phyloP scores from a whole-genome alignment of 2,888 invertebrate genomes.

The Hirtodrosophila cameraria region DNA sequence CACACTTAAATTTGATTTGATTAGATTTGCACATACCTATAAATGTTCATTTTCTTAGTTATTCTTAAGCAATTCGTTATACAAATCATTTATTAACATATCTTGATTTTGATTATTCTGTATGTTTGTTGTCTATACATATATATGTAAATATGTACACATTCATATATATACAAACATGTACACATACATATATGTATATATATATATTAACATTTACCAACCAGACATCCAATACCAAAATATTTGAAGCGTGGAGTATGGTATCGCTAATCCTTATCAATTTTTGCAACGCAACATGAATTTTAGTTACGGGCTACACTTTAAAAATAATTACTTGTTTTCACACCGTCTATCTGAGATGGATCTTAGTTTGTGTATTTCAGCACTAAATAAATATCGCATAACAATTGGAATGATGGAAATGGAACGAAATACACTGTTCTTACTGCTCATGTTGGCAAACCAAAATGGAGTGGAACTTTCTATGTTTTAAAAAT shows the following conservation, averaged over 20 bases:
- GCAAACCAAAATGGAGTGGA: too few relatives aligned
- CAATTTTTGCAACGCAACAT: constrained; percentile 7
- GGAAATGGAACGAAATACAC: constrained; percentile 13
- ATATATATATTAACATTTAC: constrained; percentile 7
- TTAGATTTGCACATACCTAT: too few relatives aligned
- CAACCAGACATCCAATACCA: constrained; percentile 23
- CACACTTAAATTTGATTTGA: too few relatives aligned
- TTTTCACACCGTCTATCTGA: constrained; percentile 20
- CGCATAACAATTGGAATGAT: constrained; percentile 27
- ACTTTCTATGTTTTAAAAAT: too few relatives aligned
- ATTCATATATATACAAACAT: constrained; percentile 1
- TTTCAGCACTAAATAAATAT: neutral
- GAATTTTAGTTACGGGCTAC: constrained; percentile 10
- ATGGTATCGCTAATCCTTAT: constrained; percentile 2
- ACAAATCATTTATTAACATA: too few relatives aligned
- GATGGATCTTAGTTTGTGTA: constrained; percentile 9
- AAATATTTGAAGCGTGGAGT: constrained; percentile 2
- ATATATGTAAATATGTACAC: too few relatives aligned
- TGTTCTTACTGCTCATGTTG: too few relatives aligned
- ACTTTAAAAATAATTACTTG: constrained; percentile 39
- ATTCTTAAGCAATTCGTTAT: too few relatives aligned
- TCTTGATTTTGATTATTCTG: too few relatives aligned
- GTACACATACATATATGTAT: constrained; percentile 2
- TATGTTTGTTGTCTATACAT: too few relatives aligned
- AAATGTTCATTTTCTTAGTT: too few relatives aligned